phyloP scores from a whole-genome alignment of 1,140 invertebrate species.

The Lamellibrachia luymesi region DNA sequence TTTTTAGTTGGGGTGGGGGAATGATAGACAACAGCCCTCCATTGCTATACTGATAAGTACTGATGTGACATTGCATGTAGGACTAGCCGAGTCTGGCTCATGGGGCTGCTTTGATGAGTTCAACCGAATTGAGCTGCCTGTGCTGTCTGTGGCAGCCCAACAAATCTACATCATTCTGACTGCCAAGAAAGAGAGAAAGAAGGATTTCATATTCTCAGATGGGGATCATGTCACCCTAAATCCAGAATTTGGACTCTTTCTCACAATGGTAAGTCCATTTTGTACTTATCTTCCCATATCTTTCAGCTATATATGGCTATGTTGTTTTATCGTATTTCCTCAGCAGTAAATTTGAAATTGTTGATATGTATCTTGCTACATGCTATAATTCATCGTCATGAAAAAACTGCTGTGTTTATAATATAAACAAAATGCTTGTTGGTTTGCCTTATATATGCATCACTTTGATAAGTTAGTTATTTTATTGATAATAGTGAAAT shows the following conservation, averaged over 20 bases:
- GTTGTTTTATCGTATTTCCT: slow-evolving; percentile 52
- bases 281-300: neutral
- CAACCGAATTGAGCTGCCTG: slow-evolving; percentile 92
- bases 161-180: slow-evolving; percentile 91
- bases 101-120: slow-evolving; percentile 98
- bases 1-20: neutral
- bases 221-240: slow-evolving; percentile 91
- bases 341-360: neutral
- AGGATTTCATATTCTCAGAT: slow-evolving; percentile 88
- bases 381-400: neutral
- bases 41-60: neutral
- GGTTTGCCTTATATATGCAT: too few species aligned
- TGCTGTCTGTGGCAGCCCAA: slow-evolving; percentile 93
- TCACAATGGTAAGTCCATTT: slow-evolving; percentile 81
- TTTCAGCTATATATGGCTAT: slow-evolving; percentile 96
- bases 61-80: slow-evolving; percentile 49
- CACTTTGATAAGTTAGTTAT: too few species aligned
- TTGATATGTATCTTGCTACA: neutral
- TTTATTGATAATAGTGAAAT: too few species aligned
- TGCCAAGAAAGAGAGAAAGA: slow-evolving; percentile 87
- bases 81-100: slow-evolving; percentile 89
- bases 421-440: too few species aligned
- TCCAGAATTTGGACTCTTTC: slow-evolving; percentile 94
- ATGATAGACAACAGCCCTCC: neutral
- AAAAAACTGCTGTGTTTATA: too few species aligned